A percentile compares a stretch with the other conserved stretches of the same genome.
Conservation (phyloP, 1,140 invertebrate genomes). For the Anoplophora glabripennis region DNA sequence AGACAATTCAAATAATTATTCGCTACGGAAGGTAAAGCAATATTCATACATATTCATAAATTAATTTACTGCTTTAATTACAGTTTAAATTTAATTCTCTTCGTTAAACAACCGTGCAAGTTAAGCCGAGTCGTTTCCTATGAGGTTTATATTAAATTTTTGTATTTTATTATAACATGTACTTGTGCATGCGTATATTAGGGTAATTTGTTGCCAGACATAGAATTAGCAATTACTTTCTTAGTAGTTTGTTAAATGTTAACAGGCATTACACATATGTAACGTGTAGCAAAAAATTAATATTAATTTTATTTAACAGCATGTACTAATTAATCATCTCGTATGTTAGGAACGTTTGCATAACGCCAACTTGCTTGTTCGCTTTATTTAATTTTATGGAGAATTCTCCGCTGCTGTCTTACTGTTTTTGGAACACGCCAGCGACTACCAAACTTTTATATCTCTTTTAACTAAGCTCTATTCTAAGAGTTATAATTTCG, state of each 20-base stretch:
- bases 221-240: conserved; percentile 12
- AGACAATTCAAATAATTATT: conserved; percentile 5
- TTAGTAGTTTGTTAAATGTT: conserved; percentile 9
- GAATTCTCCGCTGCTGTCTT: neutral
- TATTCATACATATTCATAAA: conserved; percentile 19
- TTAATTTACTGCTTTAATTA: conserved; percentile 19
- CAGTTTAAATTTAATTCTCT: conserved; percentile 16
- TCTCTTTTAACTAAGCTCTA: too few relatives aligned
- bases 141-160: conserved; percentile 4
- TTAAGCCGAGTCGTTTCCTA: neutral
- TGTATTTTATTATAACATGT: conserved; percentile 7
- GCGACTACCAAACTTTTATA: too few relatives aligned
- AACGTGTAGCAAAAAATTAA: too few relatives aligned
- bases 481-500: too few relatives aligned
- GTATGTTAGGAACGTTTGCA: conserved; percentile 12
- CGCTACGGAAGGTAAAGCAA: conserved; percentile 16
- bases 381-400: conserved; percentile 2
- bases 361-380: conserved; percentile 13
- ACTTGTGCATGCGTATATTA: neutral
- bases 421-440: neutral
- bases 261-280: neutral
- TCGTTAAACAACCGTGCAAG: conserved; percentile 16
- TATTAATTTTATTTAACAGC: too few relatives aligned
- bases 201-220: conserved; percentile 6
- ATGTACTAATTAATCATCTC: conserved; percentile 1